Evolutionary conservation across 2,797 vertebrate species (phyloP), one percentile per base, ranked within the genome.

Genomic region (Hydrolagus colliei): DNA sequence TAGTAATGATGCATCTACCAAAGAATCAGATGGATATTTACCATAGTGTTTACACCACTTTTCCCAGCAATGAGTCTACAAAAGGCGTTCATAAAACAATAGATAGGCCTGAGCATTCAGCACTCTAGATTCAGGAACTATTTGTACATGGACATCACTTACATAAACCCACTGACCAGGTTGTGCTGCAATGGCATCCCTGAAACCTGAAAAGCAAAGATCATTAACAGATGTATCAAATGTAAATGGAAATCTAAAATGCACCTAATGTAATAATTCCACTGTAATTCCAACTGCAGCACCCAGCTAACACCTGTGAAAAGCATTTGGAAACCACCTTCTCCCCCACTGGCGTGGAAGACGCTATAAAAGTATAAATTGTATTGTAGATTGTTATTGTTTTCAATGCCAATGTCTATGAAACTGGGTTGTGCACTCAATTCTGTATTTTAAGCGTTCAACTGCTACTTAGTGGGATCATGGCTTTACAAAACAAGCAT

Each of bases 101-200:
- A 99, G 94, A 90, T 99, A 99, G 0, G 98, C 98, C 94, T 99
- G 98, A 93, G 98, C 97, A 93, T 94, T 95, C 86, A 99, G 94
- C 73, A 97, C 97, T 93, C 97, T 93, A 86, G 98, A 96, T 90
- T 99, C 97, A 18, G 97, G 95, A 90, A 99, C 97, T 76, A 93
- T 93, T 90, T 99, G 97, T 89, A 98, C 96, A 0, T 93, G 95
- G 87, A 96, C 95, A 89, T 99, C 98, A 72, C 97, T 99, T 87
- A 99, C 92, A 12, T 97, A 97, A 7, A 99, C 96, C 98, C 98
- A 99, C 89, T 99, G 97, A 89, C 96, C 92, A 88, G 92, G 92
- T 35, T 93, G 89, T 75, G 93, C 90, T 87, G 92, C 90, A 71
- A 91, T 87, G 65, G 93, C 89, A 86, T 97, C 97, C 90, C 93